phyloP scores from a whole-genome alignment of 2,888 invertebrate genomes.

The Tryphoninae sp. region DNA sequence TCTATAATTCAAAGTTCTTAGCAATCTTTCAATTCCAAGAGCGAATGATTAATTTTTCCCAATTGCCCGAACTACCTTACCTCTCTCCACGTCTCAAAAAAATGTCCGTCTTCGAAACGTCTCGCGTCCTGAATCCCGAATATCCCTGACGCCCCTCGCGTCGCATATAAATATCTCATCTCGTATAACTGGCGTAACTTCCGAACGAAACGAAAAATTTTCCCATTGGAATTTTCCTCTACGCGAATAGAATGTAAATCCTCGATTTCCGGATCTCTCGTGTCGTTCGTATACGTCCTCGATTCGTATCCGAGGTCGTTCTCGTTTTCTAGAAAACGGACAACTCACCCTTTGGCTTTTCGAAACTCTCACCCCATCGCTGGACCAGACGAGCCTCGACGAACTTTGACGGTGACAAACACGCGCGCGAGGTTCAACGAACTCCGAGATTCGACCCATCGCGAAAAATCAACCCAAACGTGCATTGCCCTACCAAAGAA shows the following conservation, averaged over 20 bases:
- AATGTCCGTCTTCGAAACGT: background rate
- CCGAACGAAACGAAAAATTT: conserved; percentile 15
- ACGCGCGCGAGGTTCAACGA: conserved; percentile 46
- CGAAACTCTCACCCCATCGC: conserved; percentile 34
- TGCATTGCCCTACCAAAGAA: conserved; percentile 77
- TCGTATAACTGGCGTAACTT: conserved; percentile 9
- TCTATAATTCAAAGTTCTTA: too few relatives aligned
- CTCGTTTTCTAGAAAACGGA: conserved; percentile 15
- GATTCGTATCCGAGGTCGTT: background rate
- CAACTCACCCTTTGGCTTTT: conserved; percentile 15
- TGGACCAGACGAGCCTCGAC: conserved; percentile 36
- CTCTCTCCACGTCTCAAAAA: background rate
- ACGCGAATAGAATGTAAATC: conserved; percentile 42
- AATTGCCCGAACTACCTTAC: too few relatives aligned
- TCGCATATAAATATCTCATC: conserved; percentile 13
- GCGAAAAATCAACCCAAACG: conserved; percentile 75
- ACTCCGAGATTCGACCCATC: conserved; percentile 3
- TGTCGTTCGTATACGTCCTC: background rate
- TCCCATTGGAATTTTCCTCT: conserved; percentile 25
- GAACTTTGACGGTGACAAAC: conserved; percentile 39
- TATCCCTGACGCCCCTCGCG: conserved; percentile 7
- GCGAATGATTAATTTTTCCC: too few relatives aligned
- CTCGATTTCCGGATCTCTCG: conserved; percentile 10
- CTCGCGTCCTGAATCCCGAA: background rate
- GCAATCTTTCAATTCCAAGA: too few relatives aligned